phyloP scores from a whole-genome alignment of 30 jellyfish, hydroid and myxozoan genomes.

The Aurelia coerulea region DNA sequence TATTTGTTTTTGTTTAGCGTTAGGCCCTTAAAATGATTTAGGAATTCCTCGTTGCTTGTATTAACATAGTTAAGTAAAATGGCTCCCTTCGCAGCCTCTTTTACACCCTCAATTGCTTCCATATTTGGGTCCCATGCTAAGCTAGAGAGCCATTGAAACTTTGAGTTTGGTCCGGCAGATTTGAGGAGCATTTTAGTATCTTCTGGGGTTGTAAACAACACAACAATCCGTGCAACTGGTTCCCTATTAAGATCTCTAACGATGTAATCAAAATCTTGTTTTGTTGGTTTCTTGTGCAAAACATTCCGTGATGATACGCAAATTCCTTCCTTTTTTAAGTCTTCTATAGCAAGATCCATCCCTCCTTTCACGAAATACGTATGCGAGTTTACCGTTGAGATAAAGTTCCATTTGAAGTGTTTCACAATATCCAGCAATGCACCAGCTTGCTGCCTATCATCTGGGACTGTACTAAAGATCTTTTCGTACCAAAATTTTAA shows the following conservation, averaged over 20 bases:
- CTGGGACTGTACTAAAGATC: constrained; percentile 48
- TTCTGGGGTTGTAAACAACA: constrained; percentile 31
- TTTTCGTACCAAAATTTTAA: not conserved
- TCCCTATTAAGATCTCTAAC: not conserved
- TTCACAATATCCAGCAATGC: constrained; percentile 29
- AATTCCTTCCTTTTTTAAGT: not conserved
- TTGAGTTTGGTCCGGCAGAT: constrained; percentile 6
- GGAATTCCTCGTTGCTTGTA: not conserved
- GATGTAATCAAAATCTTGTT: constrained; percentile 2
- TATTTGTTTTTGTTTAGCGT: constrained; percentile 9
- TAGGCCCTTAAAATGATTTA: constrained; percentile 11
- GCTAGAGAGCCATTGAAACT: constrained; percentile 10
- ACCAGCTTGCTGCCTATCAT: constrained; percentile 24
- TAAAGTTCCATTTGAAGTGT: constrained; percentile 55
- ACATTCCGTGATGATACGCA: constrained; percentile 30
- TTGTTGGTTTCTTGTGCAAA: constrained; percentile 14
- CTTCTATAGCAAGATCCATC: not conserved
- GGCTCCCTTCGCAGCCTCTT: constrained; percentile 51
- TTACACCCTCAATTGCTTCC: not conserved
- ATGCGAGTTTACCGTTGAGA: constrained; percentile 35
- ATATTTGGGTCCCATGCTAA: not conserved
- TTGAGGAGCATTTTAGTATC: constrained; percentile 34
- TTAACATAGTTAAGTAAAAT: constrained; percentile 7
- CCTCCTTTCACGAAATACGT: constrained; percentile 42
- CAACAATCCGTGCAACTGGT: constrained; percentile 6